These are phyloP conservation scores for Ephestia elutella DNA, from an alignment of 1,140 invertebrate species.

Conservation along the genomic window DNA sequence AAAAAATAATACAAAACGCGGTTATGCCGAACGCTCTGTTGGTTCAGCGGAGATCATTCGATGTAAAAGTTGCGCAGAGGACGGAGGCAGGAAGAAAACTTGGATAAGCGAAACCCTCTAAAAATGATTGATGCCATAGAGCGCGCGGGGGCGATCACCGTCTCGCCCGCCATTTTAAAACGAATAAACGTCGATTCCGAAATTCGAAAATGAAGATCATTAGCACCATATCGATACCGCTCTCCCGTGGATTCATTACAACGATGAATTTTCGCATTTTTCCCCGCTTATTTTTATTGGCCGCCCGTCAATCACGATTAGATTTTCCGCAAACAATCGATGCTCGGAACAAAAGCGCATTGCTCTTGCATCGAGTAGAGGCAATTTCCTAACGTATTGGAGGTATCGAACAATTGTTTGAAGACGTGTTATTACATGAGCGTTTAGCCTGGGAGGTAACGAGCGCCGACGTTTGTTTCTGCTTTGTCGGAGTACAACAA, in stretches of 20 bases:
- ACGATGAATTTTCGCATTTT: constrained; percentile 50
- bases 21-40: constrained; percentile 62
- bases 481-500: constrained; percentile 66
- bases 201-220: constrained; percentile 69
- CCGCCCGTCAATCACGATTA: constrained; percentile 48
- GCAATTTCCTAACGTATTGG: constrained; percentile 59
- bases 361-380: constrained; percentile 33
- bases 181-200: constrained; percentile 68
- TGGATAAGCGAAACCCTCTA: constrained; percentile 72
- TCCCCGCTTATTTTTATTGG: constrained; percentile 33
- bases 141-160: constrained; percentile 41
- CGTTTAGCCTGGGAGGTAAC: constrained; percentile 63
- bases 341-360: constrained; percentile 38
- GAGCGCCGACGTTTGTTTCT: constrained; percentile 53
- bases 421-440: constrained; percentile 64
- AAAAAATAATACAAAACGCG: constrained; percentile 72
- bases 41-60: constrained; percentile 71
- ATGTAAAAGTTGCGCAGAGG: constrained; percentile 63
- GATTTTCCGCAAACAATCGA: constrained; percentile 30
- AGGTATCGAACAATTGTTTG: constrained; percentile 60
- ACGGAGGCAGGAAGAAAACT: constrained; percentile 67
- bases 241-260: constrained; percentile 53
- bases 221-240: constrained; percentile 55
- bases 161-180: constrained; percentile 58
- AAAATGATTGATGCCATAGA: constrained; percentile 71